Percentiles rank a stretch among this genome's conserved stretches.
These are phyloP conservation scores for Athetis lepigone DNA, from an alignment of 2,888 invertebrate genomes.

Conservation along the genomic window DNA sequence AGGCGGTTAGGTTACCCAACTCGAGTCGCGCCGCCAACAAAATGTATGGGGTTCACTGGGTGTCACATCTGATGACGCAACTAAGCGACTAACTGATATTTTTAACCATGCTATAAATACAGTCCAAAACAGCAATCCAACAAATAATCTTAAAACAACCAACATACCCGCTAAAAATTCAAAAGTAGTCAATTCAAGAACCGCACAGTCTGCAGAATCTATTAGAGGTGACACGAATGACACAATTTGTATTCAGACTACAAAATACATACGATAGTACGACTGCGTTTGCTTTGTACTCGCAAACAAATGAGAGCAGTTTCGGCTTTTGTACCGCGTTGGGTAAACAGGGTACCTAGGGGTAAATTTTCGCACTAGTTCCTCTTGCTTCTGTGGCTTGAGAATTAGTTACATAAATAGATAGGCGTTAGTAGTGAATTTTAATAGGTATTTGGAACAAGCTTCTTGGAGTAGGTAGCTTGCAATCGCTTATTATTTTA, in stretches of 20 bases:
- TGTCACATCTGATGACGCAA: too few relatives aligned
- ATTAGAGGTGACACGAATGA: slow-evolving; percentile 42
- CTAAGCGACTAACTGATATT: too few relatives aligned
- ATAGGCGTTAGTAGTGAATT: neutral
- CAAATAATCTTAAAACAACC: neutral
- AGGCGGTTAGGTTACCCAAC: too few relatives aligned
- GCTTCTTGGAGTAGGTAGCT: neutral
- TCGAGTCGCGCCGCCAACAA: too few relatives aligned
- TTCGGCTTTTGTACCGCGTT: slow-evolving; percentile 27
- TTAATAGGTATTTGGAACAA: neutral
- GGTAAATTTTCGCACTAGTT: slow-evolving; percentile 33
- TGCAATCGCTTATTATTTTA: too few relatives aligned
- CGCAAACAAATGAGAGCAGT: slow-evolving; percentile 43
- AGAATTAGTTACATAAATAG: neutral
- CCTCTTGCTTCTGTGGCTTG: slow-evolving; percentile 14
- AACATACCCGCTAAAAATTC: slow-evolving; percentile 5
- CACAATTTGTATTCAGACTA: slow-evolving; percentile 47
- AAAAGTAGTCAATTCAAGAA: slow-evolving; percentile 17
- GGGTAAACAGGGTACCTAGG: slow-evolving; percentile 19
- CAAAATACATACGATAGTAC: slow-evolving; percentile 33
- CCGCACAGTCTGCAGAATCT: slow-evolving; percentile 20
- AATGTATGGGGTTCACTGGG: too few relatives aligned
- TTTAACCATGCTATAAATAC: too few relatives aligned
- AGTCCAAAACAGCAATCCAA: too few relatives aligned
- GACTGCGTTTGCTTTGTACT: slow-evolving; percentile 35